Conservation (phyloP, 2,113 vertebrate genomes). For the Sula dactylatra region DNA sequence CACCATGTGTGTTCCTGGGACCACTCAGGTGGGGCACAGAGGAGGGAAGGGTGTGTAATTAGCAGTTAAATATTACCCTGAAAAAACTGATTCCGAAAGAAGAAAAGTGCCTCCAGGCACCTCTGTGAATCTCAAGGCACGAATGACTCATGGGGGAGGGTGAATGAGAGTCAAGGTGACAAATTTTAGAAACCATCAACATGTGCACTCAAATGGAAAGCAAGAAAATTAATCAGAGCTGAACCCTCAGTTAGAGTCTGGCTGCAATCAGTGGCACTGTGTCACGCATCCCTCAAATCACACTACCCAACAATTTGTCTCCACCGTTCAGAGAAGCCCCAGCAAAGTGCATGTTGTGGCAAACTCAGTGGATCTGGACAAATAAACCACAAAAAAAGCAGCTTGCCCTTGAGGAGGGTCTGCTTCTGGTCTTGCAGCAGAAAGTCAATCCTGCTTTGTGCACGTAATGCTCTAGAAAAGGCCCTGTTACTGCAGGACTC, state of each 20-base stretch:
- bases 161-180: neutral
- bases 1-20: rapidly evolving
- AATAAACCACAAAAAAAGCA: neutral
- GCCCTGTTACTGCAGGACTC: neutral
- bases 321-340: neutral
- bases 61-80: conserved; percentile 5
- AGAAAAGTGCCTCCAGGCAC: neutral
- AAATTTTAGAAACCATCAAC: neutral
- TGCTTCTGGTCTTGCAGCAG: neutral
- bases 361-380: neutral
- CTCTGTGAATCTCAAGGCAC: neutral
- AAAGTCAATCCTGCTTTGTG: neutral
- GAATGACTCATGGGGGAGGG: neutral
- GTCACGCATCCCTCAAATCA: neutral
- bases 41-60: neutral
- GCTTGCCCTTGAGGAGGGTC: neutral
- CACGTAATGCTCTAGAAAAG: neutral
- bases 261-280: neutral
- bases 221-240: neutral
- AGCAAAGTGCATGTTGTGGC: neutral
- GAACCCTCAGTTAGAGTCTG: neutral
- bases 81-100: neutral
- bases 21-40: neutral
- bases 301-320: neutral
- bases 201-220: neutral